These are phyloP conservation scores for Scaptomyza reducta DNA, from an alignment of 2,888 invertebrate genomes.

Conservation along the genomic window DNA sequence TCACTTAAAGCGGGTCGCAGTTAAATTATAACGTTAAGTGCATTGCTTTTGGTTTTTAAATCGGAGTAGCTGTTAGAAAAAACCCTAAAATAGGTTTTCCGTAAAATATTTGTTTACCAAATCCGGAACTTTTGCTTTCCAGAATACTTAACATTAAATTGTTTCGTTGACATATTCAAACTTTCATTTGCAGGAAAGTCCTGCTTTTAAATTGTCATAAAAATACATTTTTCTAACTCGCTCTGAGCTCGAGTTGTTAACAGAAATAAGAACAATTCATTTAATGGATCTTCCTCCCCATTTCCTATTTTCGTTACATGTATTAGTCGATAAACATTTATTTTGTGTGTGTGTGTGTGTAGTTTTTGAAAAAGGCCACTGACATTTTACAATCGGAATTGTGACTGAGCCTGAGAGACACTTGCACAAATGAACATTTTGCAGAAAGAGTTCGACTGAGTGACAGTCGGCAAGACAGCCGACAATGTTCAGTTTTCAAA, in stretches of 20 bases:
- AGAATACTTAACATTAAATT: no score
- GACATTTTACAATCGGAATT: slow-evolving; percentile 66
- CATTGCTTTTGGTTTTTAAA: neutral
- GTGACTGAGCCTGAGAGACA: slow-evolving; percentile 60
- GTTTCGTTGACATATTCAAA: neutral
- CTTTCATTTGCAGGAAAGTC: neutral
- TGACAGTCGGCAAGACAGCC: slow-evolving; percentile 78
- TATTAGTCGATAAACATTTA: slow-evolving; percentile 40
- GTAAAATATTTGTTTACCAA: no score
- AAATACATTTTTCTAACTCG: neutral
- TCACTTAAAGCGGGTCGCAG: neutral
- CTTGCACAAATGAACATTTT: slow-evolving; percentile 67
- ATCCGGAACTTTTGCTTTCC: no score
- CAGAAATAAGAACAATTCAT: slow-evolving; percentile 43
- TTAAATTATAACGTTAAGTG: neutral
- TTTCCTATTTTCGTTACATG: slow-evolving; percentile 14
- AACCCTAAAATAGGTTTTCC: no score
- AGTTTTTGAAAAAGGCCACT: slow-evolving; percentile 44
- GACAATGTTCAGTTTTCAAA: slow-evolving; percentile 76
- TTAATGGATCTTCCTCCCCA: slow-evolving; percentile 32
- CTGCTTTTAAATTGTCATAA: neutral
- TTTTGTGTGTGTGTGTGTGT: slow-evolving; percentile 14
- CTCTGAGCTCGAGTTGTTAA: slow-evolving; percentile 10
- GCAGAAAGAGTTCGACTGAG: slow-evolving; percentile 67
- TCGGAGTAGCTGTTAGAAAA: neutral